A percentile compares a stretch with the other conserved stretches of the same genome.
Evolutionary conservation across 2,113 vertebrate species (phyloP).

Genomic region (Anolis sagrei): DNA sequence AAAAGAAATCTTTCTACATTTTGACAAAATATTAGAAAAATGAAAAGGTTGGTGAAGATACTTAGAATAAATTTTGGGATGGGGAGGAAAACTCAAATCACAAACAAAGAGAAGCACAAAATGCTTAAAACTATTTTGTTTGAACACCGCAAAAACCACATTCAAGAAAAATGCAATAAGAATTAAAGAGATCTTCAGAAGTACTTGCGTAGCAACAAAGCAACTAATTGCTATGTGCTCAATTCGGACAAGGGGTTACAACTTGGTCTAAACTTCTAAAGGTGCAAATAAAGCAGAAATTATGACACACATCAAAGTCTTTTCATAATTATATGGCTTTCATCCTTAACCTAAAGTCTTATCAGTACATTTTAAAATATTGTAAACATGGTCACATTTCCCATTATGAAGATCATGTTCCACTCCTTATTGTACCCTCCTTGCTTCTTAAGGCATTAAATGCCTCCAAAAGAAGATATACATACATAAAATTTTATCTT

Average conservation of each 20-base stretch:
- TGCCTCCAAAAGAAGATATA: not conserved
- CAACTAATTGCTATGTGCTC: not conserved
- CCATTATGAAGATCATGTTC: not conserved
- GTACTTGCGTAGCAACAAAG: not conserved
- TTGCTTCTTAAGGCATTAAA: not conserved
- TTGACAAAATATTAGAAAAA: not conserved
- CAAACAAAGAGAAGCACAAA: not conserved
- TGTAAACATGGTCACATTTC: not conserved
- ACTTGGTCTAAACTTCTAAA: not conserved
- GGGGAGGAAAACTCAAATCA: not conserved
- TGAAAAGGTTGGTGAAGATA: not conserved
- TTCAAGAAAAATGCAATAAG: not conserved
- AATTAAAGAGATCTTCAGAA: slow-evolving; percentile 24
- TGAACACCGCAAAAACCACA: slow-evolving; percentile 1
- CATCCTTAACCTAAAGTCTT: not conserved
- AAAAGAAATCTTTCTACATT: not conserved
- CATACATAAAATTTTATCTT: not conserved
- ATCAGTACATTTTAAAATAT: not conserved
- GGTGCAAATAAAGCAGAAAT: slow-evolving; percentile 1
- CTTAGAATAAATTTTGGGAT: not conserved
- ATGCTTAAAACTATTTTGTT: slow-evolving; percentile 7
- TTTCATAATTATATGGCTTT: not conserved
- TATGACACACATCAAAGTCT: not conserved
- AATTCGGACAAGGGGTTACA: slow-evolving; percentile 1
- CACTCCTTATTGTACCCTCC: not conserved